These are phyloP conservation scores for Mormoops blainvillei DNA, from an alignment of 2,113 vertebrate species.

Conservation along the genomic window DNA sequence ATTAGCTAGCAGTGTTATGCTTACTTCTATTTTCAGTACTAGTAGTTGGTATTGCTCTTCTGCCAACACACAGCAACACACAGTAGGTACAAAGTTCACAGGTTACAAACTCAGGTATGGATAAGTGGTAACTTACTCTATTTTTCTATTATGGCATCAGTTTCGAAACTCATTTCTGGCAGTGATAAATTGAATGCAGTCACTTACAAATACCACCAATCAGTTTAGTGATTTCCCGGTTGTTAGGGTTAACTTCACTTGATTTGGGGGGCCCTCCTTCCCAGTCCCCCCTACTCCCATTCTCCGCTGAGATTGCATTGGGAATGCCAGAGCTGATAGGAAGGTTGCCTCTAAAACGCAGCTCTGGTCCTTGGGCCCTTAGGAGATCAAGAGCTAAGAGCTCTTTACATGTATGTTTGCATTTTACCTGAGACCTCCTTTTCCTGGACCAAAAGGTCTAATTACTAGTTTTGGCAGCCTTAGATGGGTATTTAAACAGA, in stretches of 20 bases:
- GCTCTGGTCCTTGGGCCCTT: background rate
- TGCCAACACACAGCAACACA: background rate
- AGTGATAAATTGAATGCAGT: background rate
- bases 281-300: accelerated
- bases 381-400: background rate
- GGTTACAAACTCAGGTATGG: background rate
- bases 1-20: background rate
- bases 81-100: background rate
- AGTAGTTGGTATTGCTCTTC: background rate
- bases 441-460: background rate
- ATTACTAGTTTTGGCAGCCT: background rate
- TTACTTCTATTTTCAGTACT: too few species aligned
- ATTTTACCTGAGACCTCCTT: background rate
- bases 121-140: background rate
- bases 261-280: background rate
- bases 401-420: background rate
- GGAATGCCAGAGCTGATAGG: background rate
- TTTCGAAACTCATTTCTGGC: background rate
- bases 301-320: background rate
- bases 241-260: background rate
- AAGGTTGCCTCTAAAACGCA: background rate
- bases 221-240: background rate
- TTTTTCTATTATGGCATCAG: background rate
- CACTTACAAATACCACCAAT: background rate
- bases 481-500: background rate